Base-by-base conservation (phyloP, 2,888 invertebrate species). In the Tachina lurida region DNA sequence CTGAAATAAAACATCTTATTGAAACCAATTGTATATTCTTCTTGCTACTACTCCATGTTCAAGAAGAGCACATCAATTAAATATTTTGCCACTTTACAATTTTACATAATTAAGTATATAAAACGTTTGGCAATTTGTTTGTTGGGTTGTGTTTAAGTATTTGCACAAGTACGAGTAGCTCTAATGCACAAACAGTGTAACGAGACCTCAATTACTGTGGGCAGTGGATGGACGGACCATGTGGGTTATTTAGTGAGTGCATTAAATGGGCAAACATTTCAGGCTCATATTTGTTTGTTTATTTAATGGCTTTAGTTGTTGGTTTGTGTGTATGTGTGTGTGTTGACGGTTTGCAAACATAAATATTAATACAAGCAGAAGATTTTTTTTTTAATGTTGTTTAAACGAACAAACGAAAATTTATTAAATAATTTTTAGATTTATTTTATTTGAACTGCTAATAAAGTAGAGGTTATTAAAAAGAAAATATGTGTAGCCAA, bases 121-220 rank as follows among this genome's bases (percentile, higher is more conserved):
- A 58, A 31, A 13, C 7, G 7, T 17, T 19, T 54, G 7, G 7
- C 31, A 31, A 31, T n/a, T 0, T 62, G 62, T 43, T 62, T 62
- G 17, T 31, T 62, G 62, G 15, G 47, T 7, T 71, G 54, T 47
- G 22, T 82, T 1, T 17, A 31, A 56, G 13, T 60, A 63, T 84
- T 67, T 76, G 49, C 54, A 17, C 56, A 78, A 78, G 49, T 56
- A 17, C 56, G 75, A 78, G 78, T 63, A 60, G 52, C 85, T 67
- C 82, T 86, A 86, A 86, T 86, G 85, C 71, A 86, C 41, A 86
- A 86, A 79, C 75, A 78, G 71, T 83, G 85, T 86, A 39, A 15
- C 49, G 15, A 71, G 75, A 78, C 74, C 78, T 75, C 85, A 82
- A 78, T 79, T 75, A 76, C 56, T 67, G 73, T 43, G 74, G 74